These are phyloP conservation scores for Epinephelus awoara DNA, from an alignment of 2,797 vertebrate genomes.

Conservation along the genomic window DNA sequence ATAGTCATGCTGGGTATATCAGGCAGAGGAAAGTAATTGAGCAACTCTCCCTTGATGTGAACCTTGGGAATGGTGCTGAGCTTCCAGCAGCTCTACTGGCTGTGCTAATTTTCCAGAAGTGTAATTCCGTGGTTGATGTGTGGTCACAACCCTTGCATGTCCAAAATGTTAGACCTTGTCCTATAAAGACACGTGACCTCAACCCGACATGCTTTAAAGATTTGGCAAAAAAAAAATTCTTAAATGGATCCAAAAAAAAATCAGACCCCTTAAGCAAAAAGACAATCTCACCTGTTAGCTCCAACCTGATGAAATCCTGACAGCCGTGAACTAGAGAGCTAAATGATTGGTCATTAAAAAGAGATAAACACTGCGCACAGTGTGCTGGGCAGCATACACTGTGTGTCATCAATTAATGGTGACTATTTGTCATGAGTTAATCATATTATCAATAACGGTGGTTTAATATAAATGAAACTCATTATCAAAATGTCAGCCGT, in stretches of 20 bases:
- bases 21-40: background rate
- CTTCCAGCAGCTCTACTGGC: background rate
- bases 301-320: constrained; percentile 44
- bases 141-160: background rate
- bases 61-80: background rate
- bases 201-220: background rate
- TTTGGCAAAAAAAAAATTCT: background rate
- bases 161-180: background rate
- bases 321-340: constrained; percentile 25
- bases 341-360: constrained; percentile 57
- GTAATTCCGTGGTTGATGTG: background rate
- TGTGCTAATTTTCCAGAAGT: background rate
- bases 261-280: background rate
- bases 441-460: constrained; percentile 59
- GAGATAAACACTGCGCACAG: constrained; percentile 43
- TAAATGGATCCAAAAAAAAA: constrained; percentile 3
- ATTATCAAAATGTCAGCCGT: constrained; percentile 64
- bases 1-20: background rate
- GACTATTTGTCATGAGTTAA: constrained; percentile 61
- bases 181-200: background rate
- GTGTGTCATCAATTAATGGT: constrained; percentile 62
- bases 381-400: constrained; percentile 20
- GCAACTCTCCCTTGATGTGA: background rate
- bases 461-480: constrained; percentile 59
- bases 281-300: constrained; percentile 23